phyloP scores from a whole-genome alignment of 2,888 invertebrate species.

The Dicroscelio sp. region DNA sequence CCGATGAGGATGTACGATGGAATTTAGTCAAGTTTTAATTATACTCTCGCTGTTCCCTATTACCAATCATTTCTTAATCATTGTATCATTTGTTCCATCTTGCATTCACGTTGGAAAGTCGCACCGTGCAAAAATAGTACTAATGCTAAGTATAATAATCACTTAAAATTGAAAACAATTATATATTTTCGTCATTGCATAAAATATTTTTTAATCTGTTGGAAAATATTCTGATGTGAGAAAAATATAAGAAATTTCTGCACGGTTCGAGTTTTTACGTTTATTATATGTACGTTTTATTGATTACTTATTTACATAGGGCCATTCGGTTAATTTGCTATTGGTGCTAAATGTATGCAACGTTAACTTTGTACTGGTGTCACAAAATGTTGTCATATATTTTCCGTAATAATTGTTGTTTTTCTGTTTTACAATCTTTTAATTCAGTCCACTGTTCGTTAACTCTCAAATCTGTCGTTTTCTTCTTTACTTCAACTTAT shows the following conservation, averaged over 20 bases:
- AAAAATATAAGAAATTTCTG: too few species aligned
- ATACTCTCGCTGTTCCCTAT: conserved; percentile 17
- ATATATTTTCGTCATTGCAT: too few species aligned
- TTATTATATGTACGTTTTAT: conserved; percentile 86
- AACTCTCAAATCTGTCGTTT: conserved; percentile 75
- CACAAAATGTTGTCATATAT: conserved; percentile 88
- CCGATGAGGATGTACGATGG: conserved; percentile 81
- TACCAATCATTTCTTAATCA: conserved; percentile 18
- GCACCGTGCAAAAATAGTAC: conserved; percentile 55
- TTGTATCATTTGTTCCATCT: conserved; percentile 73
- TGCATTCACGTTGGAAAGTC: conserved; percentile 71
- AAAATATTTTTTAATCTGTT: too few species aligned
- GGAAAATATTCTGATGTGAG: too few species aligned
- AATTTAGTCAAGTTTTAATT: conserved; percentile 3
- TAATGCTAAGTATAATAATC: too few species aligned
- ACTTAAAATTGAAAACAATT: too few species aligned
- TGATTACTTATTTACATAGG: conserved; percentile 88
- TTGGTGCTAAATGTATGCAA: conserved; percentile 88
- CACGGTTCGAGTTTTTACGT: conserved; percentile 77
- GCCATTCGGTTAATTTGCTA: conserved; percentile 88
- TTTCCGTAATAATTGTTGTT: conserved; percentile 58
- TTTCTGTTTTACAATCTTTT: conserved; percentile 73
- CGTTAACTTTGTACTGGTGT: conserved; percentile 86
- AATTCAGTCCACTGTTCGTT: conserved; percentile 77
- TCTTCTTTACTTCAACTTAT: conserved; percentile 67